Evolutionary conservation across 2,797 vertebrate species (phyloP).

Genomic region (Silurus lanzhouensis): DNA sequence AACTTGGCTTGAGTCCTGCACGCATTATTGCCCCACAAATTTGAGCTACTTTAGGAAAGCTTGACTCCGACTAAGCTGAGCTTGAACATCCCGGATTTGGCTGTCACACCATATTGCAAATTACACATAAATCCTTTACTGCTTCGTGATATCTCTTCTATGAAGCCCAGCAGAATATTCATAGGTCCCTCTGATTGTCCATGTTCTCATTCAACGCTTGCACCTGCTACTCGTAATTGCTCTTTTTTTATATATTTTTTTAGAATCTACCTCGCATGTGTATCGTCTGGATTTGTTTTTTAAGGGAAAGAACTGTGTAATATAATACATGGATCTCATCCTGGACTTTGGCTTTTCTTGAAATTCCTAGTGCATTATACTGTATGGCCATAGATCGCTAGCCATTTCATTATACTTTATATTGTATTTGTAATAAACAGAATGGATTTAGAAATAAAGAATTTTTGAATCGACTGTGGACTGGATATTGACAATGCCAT

Average conservation of each 20-base stretch:
- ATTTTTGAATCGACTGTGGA: not conserved
- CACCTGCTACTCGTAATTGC: not conserved
- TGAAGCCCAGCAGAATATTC: constrained; percentile 2
- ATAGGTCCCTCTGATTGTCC: constrained; percentile 2
- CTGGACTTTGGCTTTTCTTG: not conserved
- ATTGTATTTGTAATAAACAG: not conserved
- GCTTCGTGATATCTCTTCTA: constrained; percentile 1
- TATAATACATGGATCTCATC: not conserved
- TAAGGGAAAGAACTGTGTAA: not conserved
- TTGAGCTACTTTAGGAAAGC: constrained; percentile 15
- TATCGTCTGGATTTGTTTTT: not conserved
- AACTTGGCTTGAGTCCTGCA: not conserved
- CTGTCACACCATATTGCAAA: constrained; percentile 14
- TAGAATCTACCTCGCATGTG: not conserved
- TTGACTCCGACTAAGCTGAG: constrained; percentile 3
- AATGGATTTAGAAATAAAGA: not conserved
- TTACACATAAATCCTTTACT: constrained; percentile 24
- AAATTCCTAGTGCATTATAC: not conserved
- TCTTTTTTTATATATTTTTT: not conserved
- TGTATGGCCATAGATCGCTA: not conserved
- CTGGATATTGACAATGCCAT: not conserved
- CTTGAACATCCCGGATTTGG: constrained; percentile 8
- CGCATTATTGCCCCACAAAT: not conserved
- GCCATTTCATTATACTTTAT: not conserved
- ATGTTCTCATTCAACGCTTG: constrained; percentile 14